Evolutionary conservation across 2,888 invertebrate species (phyloP), one percentile per base, ranked within the genome.

Genomic region (Parochlus steinenii): DNA sequence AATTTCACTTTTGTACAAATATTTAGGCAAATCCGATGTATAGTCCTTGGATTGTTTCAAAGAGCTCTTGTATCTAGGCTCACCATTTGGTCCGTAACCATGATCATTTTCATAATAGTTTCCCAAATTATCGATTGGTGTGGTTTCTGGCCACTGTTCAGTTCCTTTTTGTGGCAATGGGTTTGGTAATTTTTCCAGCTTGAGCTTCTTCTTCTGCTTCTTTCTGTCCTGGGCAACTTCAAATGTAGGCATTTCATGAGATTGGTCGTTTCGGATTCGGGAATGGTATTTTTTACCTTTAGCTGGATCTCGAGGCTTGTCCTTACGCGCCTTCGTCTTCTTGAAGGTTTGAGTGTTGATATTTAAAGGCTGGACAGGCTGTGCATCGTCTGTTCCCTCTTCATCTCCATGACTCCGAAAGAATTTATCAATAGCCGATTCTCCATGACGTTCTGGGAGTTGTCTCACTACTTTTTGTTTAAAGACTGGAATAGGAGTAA

Each of bases 101-200:
- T 36, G 36, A 16, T 24, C 3, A 7, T 30, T 36, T 18, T 30
- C 36, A 8, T 36, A 36, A 29, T 36, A 36, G 12, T 36, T 36
- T 2, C 30, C 36, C 17, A 7, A n/a, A 18, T 36, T 36, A 29
- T 36, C 36, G 15, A 29, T 30, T 24, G 30, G 24, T 12, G 10
- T n/a, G 4, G 36, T 36, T 16, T 23, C 18, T 5, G 36, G 36
- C 6, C 29, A 20, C 18, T 22, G 4, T 16, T 10, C n/a, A n/a
- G n/a, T n/a, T n/a, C n/a, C n/a, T n/a, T n/a, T n/a, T n/a, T n/a
- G n/a, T 2, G 36, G 36, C 18, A 30, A 24, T 23, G 3, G 6
- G n/a, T n/a, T n/a, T 12, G 36, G 36, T 8, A 36, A 18, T n/a
- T 23, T 30, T 23, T 36, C 23, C 3, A 36, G 26, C 17, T 36